Evolutionary conservation across 2,888 invertebrate genomes (phyloP).

Genomic region (Caenorhabditis sp.): DNA sequence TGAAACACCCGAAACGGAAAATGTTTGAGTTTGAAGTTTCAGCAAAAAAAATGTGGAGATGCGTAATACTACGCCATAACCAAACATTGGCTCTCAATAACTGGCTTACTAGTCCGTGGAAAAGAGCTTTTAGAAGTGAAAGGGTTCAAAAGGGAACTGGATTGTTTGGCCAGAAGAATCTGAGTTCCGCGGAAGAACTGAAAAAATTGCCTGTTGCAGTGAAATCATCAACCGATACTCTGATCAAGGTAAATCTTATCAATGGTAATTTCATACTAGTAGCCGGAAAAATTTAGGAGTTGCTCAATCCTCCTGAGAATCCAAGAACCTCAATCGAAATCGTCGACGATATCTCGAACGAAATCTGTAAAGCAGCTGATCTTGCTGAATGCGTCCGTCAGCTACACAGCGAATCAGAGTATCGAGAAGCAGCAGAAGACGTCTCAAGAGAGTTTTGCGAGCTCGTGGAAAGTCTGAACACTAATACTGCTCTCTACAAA

Average conservation of each 20-base stretch:
- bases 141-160: constrained; percentile 61
- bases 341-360: constrained; percentile 96
- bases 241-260: constrained; percentile 44
- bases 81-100: constrained; percentile 7
- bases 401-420: constrained; percentile 90
- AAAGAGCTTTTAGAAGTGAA: constrained; percentile 21
- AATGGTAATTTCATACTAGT: not conserved
- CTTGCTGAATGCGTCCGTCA: constrained; percentile 95
- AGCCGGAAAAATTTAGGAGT: constrained; percentile 17
- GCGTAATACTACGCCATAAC: constrained; percentile 35
- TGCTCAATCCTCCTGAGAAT: constrained; percentile 12
- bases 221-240: constrained; percentile 44
- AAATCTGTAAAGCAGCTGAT: constrained; percentile 96
- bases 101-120: constrained; percentile 32
- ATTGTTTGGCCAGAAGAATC: constrained; percentile 77
- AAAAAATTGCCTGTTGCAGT: constrained; percentile 69
- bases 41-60: constrained; percentile 42
- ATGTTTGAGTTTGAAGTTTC: not conserved
- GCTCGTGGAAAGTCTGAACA: constrained; percentile 94
- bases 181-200: constrained; percentile 74
- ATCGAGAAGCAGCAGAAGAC: constrained; percentile 91
- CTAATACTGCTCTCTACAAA: constrained; percentile 91
- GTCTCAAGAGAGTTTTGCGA: constrained; percentile 92
- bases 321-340: constrained; percentile 87
- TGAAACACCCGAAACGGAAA: not conserved